Evolutionary conservation across 1,140 invertebrate genomes (phyloP), one percentile per base, ranked within the genome.

Genomic region (Zaprionus inermis): DNA sequence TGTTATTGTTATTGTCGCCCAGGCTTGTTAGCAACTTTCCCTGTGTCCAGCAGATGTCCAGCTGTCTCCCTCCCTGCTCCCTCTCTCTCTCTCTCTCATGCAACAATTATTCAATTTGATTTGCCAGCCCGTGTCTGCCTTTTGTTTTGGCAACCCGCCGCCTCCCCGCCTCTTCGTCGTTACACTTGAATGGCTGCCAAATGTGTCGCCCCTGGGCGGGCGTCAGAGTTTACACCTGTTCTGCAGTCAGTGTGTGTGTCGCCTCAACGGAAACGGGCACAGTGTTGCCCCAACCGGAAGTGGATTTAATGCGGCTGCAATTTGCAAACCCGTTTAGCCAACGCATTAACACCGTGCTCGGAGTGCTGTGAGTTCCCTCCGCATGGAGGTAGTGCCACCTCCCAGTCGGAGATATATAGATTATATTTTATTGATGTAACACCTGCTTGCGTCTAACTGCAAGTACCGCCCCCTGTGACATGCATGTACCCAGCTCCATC

Each of bases 51-150:
- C 77, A 59, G 68, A 51, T 72, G 73, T 54, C 61, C 20, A 36
- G 24, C 38, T 49, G 59, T 3, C 78, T 41, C 38, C 14, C 28
- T 49, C 51, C 18, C 51, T 56, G 63, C 30, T 55, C 51, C 72
- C 38, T 20, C 11, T 22, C 55, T 28, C 12, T 30, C 66, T 20
- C 10, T 49, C 44, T 22, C 7, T 51, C 68, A 73, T 88, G 76
- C 81, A 82, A 79, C 82, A 86, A 86, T 86, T 86, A 86, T 86
- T 86, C 82, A 88, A 86, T 86, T 86, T 86, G 82, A 86, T 86
- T 86, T 83, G 81, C 81, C 69, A 61, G 64, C 74, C 44, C 38
- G 38, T 16, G 38, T 16, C 16, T 44, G n/a, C 18, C 70, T 46
- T 65, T 66, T 65, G 51, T 72, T 55, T 61, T 51, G 10, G 9